These are phyloP conservation scores for Pseudotriccus pelzelni DNA, from an alignment of 2,797 vertebrate species.

Conservation along the genomic window DNA sequence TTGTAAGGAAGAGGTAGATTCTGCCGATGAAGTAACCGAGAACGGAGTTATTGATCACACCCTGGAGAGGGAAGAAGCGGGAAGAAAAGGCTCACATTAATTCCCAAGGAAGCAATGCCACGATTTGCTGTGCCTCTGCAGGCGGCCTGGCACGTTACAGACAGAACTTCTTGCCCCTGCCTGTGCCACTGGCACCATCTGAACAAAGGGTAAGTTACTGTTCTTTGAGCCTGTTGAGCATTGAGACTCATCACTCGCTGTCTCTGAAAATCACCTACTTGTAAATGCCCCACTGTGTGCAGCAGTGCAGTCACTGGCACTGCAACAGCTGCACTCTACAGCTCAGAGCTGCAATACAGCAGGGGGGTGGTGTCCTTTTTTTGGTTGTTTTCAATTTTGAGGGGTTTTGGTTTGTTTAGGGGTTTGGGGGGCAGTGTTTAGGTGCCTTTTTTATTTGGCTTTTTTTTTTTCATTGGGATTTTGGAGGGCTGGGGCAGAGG, in stretches of 20 bases:
- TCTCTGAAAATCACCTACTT: neutral
- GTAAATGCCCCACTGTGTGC: neutral
- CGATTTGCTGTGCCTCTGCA: neutral
- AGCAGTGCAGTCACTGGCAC: neutral
- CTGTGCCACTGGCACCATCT: neutral
- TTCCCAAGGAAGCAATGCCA: neutral
- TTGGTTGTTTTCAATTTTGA: neutral
- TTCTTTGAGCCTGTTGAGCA: too few species aligned
- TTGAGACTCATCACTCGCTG: neutral
- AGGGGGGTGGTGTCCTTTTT: too few species aligned
- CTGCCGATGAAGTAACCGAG: constrained; percentile 98
- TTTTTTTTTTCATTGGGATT: neutral
- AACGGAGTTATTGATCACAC: constrained; percentile 97
- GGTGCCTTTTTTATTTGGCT: rapidly evolving
- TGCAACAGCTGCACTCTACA: neutral
- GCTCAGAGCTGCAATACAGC: neutral
- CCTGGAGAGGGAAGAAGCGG: constrained; percentile 72
- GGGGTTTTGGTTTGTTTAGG: neutral
- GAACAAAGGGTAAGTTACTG: neutral
- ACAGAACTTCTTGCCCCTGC: neutral
- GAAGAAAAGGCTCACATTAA: neutral
- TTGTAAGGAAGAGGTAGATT: constrained; percentile 97
- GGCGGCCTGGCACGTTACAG: neutral
- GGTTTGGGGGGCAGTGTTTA: neutral
- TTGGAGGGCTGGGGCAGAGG: neutral